Percentiles rank a stretch among this genome's conserved stretches.
Conservation (phyloP, 2,113 vertebrate species). For the Hystrix brachyura region DNA sequence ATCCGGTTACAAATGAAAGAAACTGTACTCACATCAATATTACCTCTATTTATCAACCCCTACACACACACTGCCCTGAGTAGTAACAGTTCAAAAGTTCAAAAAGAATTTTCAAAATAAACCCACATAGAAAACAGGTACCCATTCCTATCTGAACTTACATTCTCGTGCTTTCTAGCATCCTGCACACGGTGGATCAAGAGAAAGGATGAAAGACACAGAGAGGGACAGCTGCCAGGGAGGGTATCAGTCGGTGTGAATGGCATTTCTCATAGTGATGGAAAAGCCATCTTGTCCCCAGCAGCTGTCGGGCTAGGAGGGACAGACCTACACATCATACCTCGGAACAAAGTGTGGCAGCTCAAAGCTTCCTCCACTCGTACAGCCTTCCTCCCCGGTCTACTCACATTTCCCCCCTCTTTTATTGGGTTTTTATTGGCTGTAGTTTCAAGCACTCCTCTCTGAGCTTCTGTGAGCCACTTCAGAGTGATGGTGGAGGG, state of each 20-base stretch:
- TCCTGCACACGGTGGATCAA: slow-evolving; percentile 62
- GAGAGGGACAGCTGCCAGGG: neutral
- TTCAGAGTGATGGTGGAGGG: slow-evolving; percentile 56
- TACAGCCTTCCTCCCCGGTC: neutral
- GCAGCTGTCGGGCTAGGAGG: slow-evolving; percentile 50
- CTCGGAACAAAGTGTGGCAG: slow-evolving; percentile 55
- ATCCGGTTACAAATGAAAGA: slow-evolving; percentile 60
- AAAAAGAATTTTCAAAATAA: slow-evolving; percentile 69
- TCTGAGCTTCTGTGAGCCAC: slow-evolving; percentile 46
- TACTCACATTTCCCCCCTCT: neutral
- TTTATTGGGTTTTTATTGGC: slow-evolving; percentile 45
- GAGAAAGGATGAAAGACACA: slow-evolving; percentile 49
- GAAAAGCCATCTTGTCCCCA: slow-evolving; percentile 66
- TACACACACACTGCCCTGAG: slow-evolving; percentile 18
- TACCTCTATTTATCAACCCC: slow-evolving; percentile 72
- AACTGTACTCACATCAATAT: slow-evolving; percentile 56
- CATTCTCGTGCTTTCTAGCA: slow-evolving; percentile 9
- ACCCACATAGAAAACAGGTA: slow-evolving; percentile 70
- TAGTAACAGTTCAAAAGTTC: slow-evolving; percentile 74
- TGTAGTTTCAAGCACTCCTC: neutral
- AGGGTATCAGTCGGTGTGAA: slow-evolving; percentile 18
- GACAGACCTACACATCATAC: neutral
- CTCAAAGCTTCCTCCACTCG: neutral
- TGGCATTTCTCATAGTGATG: slow-evolving; percentile 52
- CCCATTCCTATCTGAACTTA: slow-evolving; percentile 44